Base-by-base conservation (phyloP, 2,888 invertebrate species). In the Chouioia cunea region DNA sequence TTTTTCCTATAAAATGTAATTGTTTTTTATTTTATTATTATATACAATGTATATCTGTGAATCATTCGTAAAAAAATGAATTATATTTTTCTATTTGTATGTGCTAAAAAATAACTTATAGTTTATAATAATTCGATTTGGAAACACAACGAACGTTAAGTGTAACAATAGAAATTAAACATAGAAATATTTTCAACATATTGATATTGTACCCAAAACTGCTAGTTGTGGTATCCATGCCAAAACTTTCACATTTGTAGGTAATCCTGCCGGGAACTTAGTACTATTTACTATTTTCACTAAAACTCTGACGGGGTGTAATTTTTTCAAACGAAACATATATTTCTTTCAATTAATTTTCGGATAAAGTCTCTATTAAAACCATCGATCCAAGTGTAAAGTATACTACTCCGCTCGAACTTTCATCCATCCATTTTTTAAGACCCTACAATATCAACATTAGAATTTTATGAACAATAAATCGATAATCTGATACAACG, bases 351-450 rank as follows among this genome's bases (percentile, higher is more conserved):
- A 78, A 3, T 47, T 52, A 78, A 0, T 78, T 76, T 44, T 63
- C 56, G 0, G 79, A 77, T 14, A 81, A 52, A 0, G 76, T 72
- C 36, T 79, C 79, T 20, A 80, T 72, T 6, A 65, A 72, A 1
- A 80, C 2, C 69, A 79, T 69, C 3, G 80, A 78, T 12, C 83
- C 83, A 1, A 82, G 68, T n/a, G 77, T 72, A 54, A 82, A 76
- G 44, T 79, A 80, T 0, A 82, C 74, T 0, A 82, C 77, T 0
- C 83, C 83, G 0, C 75, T 62, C 0, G 59, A 56, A 16, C 81
- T 78, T 0, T 71, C 68, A 47, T 79, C 77, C 76, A 83, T 50
- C 78, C 79, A 82, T 16, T 74, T 57, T 54, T 77, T 46, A 0
- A 82, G 27, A 18, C 77, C 76, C 81, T 81, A 27, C 56, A 47